These are phyloP conservation scores for Anseranas semipalmata DNA, from an alignment of 2,113 vertebrate species.

Conservation along the genomic window DNA sequence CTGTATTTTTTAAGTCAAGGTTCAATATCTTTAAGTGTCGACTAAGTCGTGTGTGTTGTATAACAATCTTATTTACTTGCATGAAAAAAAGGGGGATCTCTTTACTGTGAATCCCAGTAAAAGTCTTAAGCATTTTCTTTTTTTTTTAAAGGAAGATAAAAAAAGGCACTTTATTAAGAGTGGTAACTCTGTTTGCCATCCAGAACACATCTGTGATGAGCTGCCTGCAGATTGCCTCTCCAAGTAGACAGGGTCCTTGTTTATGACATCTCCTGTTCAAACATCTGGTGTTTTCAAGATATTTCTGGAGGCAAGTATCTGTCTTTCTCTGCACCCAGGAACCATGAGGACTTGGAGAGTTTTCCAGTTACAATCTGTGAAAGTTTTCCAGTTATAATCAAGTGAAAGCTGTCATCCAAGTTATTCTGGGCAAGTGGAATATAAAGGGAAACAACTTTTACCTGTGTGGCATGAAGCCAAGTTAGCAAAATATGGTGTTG, in stretches of 20 bases:
- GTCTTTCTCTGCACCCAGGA: not conserved
- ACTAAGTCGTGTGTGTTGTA: not conserved
- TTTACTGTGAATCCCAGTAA: not conserved
- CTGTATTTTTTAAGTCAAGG: not conserved
- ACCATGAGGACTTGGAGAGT: not conserved
- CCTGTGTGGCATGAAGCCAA: not conserved
- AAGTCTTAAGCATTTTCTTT: too few relatives aligned
- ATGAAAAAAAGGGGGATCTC: not conserved
- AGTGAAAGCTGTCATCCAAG: not conserved
- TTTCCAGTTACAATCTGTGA: not conserved
- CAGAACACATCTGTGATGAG: slow-evolving; percentile 25
- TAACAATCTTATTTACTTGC: not conserved
- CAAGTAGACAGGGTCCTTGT: slow-evolving; percentile 28
- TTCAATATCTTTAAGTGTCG: not conserved
- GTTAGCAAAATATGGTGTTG: not conserved
- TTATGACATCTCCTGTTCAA: slow-evolving; percentile 28
- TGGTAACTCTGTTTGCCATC: not conserved
- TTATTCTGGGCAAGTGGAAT: not conserved
- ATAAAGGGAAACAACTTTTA: not conserved
- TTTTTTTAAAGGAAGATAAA: not conserved
- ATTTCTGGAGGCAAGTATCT: slow-evolving; percentile 35
- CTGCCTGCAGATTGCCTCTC: slow-evolving; percentile 14
- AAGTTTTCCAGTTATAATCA: not conserved
- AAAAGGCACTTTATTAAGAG: not conserved
- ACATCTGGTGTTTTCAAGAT: slow-evolving; percentile 55